Percentiles rank a stretch among this genome's conserved stretches.
Evolutionary conservation across 2,888 invertebrate genomes (phyloP).

Genomic region (Cataglyphis altisquamis): DNA sequence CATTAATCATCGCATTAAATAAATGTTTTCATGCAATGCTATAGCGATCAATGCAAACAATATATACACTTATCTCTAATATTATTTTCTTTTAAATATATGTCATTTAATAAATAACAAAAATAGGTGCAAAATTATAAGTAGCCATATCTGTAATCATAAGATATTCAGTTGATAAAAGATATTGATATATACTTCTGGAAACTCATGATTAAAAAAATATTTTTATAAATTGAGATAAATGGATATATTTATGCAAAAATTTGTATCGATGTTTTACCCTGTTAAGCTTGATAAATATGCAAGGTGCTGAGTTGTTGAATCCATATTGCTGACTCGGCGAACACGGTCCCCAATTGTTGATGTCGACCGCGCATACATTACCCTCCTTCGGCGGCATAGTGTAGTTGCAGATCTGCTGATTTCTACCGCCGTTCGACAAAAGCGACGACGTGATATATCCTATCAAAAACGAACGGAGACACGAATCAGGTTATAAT

Average conservation of each 20-base stretch:
- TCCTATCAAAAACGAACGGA: slow-evolving; percentile 63
- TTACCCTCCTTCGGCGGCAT: slow-evolving; percentile 85
- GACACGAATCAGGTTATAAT: background rate
- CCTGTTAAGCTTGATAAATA: slow-evolving; percentile 94
- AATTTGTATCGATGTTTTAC: slow-evolving; percentile 84
- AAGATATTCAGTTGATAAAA: background rate
- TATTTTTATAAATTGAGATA: background rate
- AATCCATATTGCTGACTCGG: slow-evolving; percentile 89
- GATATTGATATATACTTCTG: background rate
- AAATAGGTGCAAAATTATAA: background rate
- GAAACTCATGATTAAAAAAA: background rate
- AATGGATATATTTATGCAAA: background rate
- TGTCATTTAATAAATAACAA: background rate
- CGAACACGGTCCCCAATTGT: slow-evolving; percentile 87
- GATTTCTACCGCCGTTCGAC: slow-evolving; percentile 86
- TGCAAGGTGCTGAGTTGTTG: slow-evolving; percentile 92
- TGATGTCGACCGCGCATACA: slow-evolving; percentile 88
- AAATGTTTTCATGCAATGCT: background rate
- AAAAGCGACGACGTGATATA: slow-evolving; percentile 85
- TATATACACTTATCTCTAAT: background rate
- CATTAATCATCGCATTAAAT: background rate
- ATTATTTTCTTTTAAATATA: background rate
- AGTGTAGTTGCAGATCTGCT: slow-evolving; percentile 88
- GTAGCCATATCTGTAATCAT: background rate
- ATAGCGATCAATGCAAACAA: background rate